Evolutionary conservation across 2,888 invertebrate genomes (phyloP), one percentile per base, ranked within the genome.

Genomic region (Eupithecia pulchellata): DNA sequence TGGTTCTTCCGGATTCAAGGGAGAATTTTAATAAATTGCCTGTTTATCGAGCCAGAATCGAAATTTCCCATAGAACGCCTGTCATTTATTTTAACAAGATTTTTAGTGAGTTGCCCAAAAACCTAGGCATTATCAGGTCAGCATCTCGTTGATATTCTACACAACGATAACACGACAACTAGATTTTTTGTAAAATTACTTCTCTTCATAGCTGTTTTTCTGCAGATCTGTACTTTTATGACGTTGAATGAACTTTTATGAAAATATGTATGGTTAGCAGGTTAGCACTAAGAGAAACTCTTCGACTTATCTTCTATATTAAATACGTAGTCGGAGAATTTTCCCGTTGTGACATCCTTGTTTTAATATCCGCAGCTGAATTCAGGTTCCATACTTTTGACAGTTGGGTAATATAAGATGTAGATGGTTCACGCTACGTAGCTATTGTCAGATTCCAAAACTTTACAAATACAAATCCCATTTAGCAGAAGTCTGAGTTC

Each of bases 401-500:
- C 52, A 8, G 25, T 13, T 4, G 11, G 25, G 25, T 20, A n/a
- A 25, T 52, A 52, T 25, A 52, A 52, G 20, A 52, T 52, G 52
- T 11, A 52, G 20, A 52, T 52, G 52, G 25, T 25, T 52, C 52
- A n/a, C 0, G 4, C 2, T 8, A 47, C 20, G 8, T 11, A 30
- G n/a, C n/a, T 32, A 20, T 61, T 61, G 61, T 58, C 47, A 64
- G 62, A 47, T 66, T 66, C 55, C 13, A 63, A 74, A 72, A 68
- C 71, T 72, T 70, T 32, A 64, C 29, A 62, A n/a, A 66, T 73
- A 73, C 74, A 76, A 76, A 74, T 65, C 64, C 42, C 64, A 69
- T 67, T 74, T 72, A 61, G 72, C 64, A 65, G 60, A 62, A 76
- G 71, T 77, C 73, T 73, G 78, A 80, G 75, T 78, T 78, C 73